These are phyloP conservation scores for Aselliscus stoliczkanus DNA, from an alignment of 2,797 vertebrate species.

Conservation along the genomic window DNA sequence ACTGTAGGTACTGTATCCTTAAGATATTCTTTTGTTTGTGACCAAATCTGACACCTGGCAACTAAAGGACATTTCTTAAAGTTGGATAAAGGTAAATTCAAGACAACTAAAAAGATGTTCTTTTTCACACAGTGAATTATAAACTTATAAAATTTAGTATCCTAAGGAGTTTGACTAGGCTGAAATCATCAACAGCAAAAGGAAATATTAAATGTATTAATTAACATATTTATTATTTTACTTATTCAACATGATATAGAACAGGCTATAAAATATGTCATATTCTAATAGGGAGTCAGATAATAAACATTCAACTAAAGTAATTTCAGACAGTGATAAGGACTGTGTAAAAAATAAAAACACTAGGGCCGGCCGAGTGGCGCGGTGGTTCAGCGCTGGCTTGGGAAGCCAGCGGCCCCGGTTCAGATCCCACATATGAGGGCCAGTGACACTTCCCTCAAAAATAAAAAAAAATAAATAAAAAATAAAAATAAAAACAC, in stretches of 20 bases:
- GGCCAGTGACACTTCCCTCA: no score
- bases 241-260: not conserved
- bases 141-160: not conserved
- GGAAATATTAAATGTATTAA: not conserved
- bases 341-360: not conserved
- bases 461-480: no score
- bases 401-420: no score
- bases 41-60: not conserved
- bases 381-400: no score
- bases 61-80: not conserved
- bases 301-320: not conserved
- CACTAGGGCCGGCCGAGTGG: no score
- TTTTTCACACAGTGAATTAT: not conserved
- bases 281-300: not conserved
- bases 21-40: not conserved
- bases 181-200: not conserved
- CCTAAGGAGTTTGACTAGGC: not conserved
- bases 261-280: not conserved
- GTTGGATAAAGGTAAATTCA: not conserved
- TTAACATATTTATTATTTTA: not conserved
- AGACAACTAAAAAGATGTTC: not conserved
- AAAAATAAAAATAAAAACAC: no score
- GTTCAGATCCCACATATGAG: no score
- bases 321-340: not conserved
- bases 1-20: not conserved